phyloP scores from a whole-genome alignment of 2,797 vertebrate species.

The Neoniphon sammara region DNA sequence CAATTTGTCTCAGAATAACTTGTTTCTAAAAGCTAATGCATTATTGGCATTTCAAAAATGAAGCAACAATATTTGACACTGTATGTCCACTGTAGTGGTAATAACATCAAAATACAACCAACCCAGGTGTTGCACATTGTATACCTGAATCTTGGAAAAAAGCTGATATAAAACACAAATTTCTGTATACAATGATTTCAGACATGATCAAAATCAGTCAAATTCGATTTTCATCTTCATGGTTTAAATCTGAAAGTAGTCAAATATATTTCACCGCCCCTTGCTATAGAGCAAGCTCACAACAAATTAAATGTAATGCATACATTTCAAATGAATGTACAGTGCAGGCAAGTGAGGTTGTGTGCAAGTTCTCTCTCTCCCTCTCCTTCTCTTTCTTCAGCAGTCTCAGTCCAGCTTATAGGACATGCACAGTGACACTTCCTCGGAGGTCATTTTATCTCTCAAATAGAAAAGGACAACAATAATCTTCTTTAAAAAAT shows the following conservation, averaged over 20 bases:
- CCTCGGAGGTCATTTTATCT: constrained; percentile 60
- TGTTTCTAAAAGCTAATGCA: constrained; percentile 38
- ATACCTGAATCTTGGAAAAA: constrained; percentile 60
- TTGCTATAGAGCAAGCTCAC: constrained; percentile 16
- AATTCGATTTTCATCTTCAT: constrained; percentile 44
- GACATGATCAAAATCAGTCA: constrained; percentile 53
- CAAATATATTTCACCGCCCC: constrained; percentile 39
- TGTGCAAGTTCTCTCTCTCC: constrained; percentile 23
- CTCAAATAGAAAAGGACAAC: constrained; percentile 59
- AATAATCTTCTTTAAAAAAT: constrained; percentile 57
- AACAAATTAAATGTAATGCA: constrained; percentile 50
- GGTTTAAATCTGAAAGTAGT: constrained; percentile 46
- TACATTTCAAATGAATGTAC: constrained; percentile 67
- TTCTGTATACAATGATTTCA: constrained; percentile 71
- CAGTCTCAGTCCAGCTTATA: constrained; percentile 48
- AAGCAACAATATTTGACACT: constrained; percentile 20
- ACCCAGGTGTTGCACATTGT: constrained; percentile 45
- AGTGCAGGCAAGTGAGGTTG: constrained; percentile 60
- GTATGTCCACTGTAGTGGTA: constrained; percentile 22
- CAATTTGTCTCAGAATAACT: constrained; percentile 13
- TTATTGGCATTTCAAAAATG: constrained; percentile 31
- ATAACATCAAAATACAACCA: constrained; percentile 50
- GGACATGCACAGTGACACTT: constrained; percentile 54
- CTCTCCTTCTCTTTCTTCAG: constrained; percentile 31
- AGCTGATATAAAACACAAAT: constrained; percentile 65